Conservation (phyloP, 2,113 vertebrate genomes). For the Strix aluco region DNA sequence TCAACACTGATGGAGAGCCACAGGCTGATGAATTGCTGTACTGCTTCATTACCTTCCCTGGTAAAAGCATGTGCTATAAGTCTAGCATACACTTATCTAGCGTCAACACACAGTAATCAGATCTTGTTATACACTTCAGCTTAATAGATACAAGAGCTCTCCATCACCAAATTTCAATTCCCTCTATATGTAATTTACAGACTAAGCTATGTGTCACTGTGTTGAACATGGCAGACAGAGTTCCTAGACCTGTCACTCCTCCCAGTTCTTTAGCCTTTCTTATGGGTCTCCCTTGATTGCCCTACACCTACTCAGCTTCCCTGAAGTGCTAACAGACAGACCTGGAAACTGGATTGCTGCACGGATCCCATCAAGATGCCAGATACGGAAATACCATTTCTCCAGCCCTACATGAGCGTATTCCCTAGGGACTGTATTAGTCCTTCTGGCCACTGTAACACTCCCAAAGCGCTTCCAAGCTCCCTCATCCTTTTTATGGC, state of each 20-base stretch:
- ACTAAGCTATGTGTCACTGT: neutral
- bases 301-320: neutral
- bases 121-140: neutral
- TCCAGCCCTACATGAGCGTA: neutral
- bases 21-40: neutral
- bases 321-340: neutral
- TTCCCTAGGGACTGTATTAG: neutral
- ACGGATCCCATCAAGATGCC: neutral
- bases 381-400: neutral
- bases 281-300: neutral
- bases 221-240: neutral
- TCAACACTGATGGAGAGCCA: neutral
- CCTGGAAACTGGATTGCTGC: neutral
- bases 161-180: neutral
- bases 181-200: neutral
- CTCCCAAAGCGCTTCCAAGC: rapidly evolving
- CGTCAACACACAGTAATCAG: neutral
- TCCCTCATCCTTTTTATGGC: neutral
- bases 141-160: neutral
- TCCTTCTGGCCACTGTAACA: neutral
- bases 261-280: neutral
- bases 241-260: neutral
- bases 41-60: neutral
- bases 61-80: neutral
- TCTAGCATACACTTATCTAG: neutral